Conservation (phyloP, 2,888 invertebrate genomes). For the Lymantria monacha region DNA sequence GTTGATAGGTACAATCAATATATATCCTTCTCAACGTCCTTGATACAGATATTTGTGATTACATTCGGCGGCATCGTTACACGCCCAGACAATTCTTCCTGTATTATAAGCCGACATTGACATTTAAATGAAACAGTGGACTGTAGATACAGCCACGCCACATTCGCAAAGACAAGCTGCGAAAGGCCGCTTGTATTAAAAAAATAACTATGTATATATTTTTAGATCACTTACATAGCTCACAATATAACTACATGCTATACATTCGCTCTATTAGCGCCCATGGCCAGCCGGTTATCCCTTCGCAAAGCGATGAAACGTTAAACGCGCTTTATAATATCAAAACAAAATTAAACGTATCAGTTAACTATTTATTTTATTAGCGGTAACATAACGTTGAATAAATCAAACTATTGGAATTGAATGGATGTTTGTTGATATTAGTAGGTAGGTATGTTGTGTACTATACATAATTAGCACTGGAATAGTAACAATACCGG, state of each 20-base stretch:
- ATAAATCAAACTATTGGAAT: slow-evolving; percentile 23
- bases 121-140: slow-evolving; percentile 55
- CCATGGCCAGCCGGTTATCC: slow-evolving; percentile 61
- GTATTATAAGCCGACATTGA: slow-evolving; percentile 67
- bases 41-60: slow-evolving; percentile 51
- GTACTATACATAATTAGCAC: slow-evolving; percentile 53
- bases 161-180: slow-evolving; percentile 33
- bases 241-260: slow-evolving; percentile 35
- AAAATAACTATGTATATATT: slow-evolving; percentile 26
- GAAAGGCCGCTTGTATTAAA: slow-evolving; percentile 46
- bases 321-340: slow-evolving; percentile 29
- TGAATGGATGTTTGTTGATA: slow-evolving; percentile 33
- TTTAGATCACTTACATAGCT: slow-evolving; percentile 51
- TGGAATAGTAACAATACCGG: slow-evolving; percentile 60
- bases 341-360: slow-evolving; percentile 23
- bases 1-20: slow-evolving; percentile 16
- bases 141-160: slow-evolving; percentile 38
- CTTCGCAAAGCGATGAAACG: slow-evolving; percentile 52
- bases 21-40: slow-evolving; percentile 49
- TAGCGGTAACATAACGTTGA: slow-evolving; percentile 7
- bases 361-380: slow-evolving; percentile 10
- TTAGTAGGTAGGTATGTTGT: slow-evolving; percentile 42
- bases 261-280: slow-evolving; percentile 55
- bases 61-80: slow-evolving; percentile 38
- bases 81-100: slow-evolving; percentile 64